Base-by-base conservation (phyloP, 64 coral and sea anemone species). In the Catalaphyllia jardinei region DNA sequence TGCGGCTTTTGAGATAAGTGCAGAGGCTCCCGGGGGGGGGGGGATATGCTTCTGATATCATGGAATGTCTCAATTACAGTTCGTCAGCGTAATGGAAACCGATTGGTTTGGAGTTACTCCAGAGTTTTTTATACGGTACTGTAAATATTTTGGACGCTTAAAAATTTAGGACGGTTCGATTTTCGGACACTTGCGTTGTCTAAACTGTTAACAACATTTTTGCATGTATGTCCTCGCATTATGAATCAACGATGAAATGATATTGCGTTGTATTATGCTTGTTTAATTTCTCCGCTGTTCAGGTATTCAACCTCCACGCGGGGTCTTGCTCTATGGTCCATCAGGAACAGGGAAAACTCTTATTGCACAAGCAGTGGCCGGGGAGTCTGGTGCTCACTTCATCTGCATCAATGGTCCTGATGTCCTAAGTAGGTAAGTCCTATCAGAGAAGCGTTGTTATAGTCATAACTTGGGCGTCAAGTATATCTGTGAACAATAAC, bases 271-370 rank as follows among this genome's bases (percentile, higher is more conserved):
- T 69, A 13, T 86, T 67, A 35, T 67, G 8, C 7, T 5, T 86
- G 29, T 19, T 31, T n/a, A 29, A 62, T 61, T 69, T 67, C 25
- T 16, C 10, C 19, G 28, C 29, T 67, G 82, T 60, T 20, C 50
- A 99, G 97, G 97, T 80, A 71, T 95, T 31, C 92, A 91, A 20
- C 97, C 91, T 42, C 91, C 94, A 28, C 83, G 91, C 20, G 97
- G 97, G 18, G 79, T 95, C 3, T 54, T 99, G 31, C 89, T 99
- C 8, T 74, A 95, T 78, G 97, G 97, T 16, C 97, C 93, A 55
- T 95, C 97, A 50, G 97, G 97, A 29, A 99, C 97, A 29, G 97
- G 97, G 3, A 99, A 99, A 85, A 95, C 97, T 0, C 84, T 99
- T 54, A 93, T 95, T 69, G 97, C 93, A 79, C 88, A 89, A 30